Base-by-base conservation (phyloP, 2,113 vertebrate species). In the Lophius piscatorius region DNA sequence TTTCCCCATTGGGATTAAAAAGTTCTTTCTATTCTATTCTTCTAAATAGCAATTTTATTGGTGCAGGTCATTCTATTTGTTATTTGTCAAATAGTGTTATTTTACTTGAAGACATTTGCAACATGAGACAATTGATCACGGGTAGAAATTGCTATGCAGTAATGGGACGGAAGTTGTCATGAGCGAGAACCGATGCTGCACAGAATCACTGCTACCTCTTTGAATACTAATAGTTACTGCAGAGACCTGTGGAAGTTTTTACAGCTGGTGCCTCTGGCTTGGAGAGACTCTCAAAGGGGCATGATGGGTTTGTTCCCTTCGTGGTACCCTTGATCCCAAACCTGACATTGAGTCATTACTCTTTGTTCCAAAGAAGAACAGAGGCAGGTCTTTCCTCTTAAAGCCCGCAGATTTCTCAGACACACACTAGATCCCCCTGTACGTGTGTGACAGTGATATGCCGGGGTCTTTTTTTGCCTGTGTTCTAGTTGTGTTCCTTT, bases 291-390 rank as follows among this genome's bases (percentile, higher is more conserved):
- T 38, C 26, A 59, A 16, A 72, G 36, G 1, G 38, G 10, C 34
- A 66, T 40, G 17, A 9, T 22, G 35, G 24, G 29, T 18, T 3
- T 0, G 28, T 14, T 70, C 21, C 41, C 54, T 31, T n/a, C 6
- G 26, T 18, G 38, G 48, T 33, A 12, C n/a, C 24, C 22, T 42
- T 3, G 45, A 61, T 29, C 39, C 26, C 50, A 17, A 18, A 21
- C 29, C 55, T 16, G 23, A 57, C 44, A 26, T 67, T 62, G 57
- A 76, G 51, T 51, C 57, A 51, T 28, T 16, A 11, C 40, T 70
- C 64, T 17, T 56, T 3, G 12, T 69, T 63, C 31, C 26, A 36
- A 49, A 63, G 21, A 22, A 26, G 63, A 73, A 16, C 35, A 80
- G 26, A 63, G 29, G 9, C 67, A 67, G 24, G 63, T 57, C 33